Evolutionary conservation across 2,113 vertebrate species (phyloP), one percentile per base, ranked within the genome.

Genomic region (Abramis brama): DNA sequence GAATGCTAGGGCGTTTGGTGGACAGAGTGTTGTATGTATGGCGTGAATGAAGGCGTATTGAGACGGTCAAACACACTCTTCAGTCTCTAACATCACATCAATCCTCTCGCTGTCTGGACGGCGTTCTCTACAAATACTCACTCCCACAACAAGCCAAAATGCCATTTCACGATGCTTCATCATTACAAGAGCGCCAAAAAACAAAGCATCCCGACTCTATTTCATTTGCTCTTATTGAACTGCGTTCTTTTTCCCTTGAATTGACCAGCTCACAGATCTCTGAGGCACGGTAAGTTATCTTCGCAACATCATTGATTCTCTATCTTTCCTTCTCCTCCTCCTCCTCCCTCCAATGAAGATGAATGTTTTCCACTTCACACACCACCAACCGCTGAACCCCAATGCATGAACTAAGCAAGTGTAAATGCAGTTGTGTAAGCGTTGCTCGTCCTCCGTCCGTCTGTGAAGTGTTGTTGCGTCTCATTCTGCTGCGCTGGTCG

Each of bases 201-300:
- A 43, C 70, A 2, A n/a, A 73, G 70, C 70, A 73, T 39, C 36
- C 70, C 36, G 10, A 71, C 36, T 73, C 70, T 43, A 13, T 71
- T 73, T 73, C 45, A 76, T 17, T 55, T 80, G 21, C 75, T 79
- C 68, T 80, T 90, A 93, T 91, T 95, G 88, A 94, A 92, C 90
- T 92, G 66, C 83, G 79, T 91, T 86, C 92, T 92, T 93, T 86
- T 89, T 91, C 76, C 75, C 89, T 93, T 94, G 92, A 91, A 88
- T 93, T 93, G 89, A 90, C 90, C 94, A 94, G 94, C 94, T 91
- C 93, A 94, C 92, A 90, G 93, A 90, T 94, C 94, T 87, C 89
- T 95, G 91, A 94, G 93, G 66, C 92, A 89, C 88, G 94, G 94
- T 94, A 94, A 95, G 94, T 93, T 90, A 80, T 76, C 76, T 74